Evolutionary conservation across 2,113 vertebrate species (phyloP).

Genomic region (Serinus canaria): DNA sequence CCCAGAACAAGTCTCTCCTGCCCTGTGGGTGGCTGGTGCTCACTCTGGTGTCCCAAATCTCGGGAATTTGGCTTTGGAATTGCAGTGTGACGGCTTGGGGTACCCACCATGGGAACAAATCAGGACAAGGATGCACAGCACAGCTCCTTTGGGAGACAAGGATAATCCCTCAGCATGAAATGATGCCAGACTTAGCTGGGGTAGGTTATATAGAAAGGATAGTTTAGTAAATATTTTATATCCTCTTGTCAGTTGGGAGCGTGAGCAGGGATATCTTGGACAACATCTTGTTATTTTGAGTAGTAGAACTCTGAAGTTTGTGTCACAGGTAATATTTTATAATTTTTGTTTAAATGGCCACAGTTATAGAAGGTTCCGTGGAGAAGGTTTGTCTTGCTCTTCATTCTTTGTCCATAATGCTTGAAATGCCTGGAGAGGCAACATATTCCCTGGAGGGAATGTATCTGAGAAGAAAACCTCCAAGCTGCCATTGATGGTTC

Average conservation of each 20-base stretch:
- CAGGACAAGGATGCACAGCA: background rate
- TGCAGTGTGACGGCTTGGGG: background rate
- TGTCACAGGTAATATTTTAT: background rate
- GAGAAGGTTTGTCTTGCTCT: background rate
- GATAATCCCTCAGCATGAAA: background rate
- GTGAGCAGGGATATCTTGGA: background rate
- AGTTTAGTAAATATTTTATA: background rate
- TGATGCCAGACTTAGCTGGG: background rate
- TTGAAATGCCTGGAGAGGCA: background rate
- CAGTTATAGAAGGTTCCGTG: background rate
- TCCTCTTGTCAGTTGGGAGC: background rate
- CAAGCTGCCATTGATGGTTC: background rate
- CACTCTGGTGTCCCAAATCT: background rate
- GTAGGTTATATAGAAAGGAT: background rate
- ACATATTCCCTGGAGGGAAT: background rate
- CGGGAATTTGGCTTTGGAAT: background rate
- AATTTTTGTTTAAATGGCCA: background rate
- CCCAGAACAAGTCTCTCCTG: background rate
- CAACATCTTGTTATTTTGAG: background rate
- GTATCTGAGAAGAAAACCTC: background rate
- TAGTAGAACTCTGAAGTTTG: background rate
- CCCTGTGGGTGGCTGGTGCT: rapidly evolving
- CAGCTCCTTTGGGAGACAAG: background rate
- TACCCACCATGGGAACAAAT: background rate
- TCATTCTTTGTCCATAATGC: background rate